Percentiles rank a stretch among this genome's conserved stretches.
phyloP scores from a whole-genome alignment of 2,888 invertebrate genomes.

The Cantharis flavilabris region DNA sequence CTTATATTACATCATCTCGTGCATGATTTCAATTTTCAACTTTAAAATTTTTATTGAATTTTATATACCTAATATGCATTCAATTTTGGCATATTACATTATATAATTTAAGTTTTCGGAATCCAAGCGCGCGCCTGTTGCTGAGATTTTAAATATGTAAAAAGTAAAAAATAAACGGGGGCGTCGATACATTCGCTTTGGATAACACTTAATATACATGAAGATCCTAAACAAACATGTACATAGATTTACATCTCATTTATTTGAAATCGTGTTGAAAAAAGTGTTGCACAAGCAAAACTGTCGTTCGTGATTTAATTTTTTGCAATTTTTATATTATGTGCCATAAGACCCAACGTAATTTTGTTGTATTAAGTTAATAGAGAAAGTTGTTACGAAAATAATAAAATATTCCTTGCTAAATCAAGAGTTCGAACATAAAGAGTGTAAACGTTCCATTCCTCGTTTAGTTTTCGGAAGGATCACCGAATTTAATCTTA shows the following conservation, averaged over 20 bases:
- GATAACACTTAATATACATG: slow-evolving; percentile 12
- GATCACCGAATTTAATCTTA: slow-evolving; percentile 15
- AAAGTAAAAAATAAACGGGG: background rate
- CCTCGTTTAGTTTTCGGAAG: slow-evolving; percentile 4
- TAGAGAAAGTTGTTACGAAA: background rate
- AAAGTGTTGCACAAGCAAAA: background rate
- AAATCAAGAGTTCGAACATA: background rate
- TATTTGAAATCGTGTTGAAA: background rate
- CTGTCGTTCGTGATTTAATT: background rate
- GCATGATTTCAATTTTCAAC: background rate
- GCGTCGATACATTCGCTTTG: background rate
- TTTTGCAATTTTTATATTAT: background rate
- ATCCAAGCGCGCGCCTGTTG: background rate
- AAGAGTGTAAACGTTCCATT: slow-evolving; percentile 2
- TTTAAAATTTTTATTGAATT: background rate
- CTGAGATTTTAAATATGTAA: background rate
- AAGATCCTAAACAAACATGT: slow-evolving; percentile 18
- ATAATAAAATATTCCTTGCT: background rate
- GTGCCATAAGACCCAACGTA: background rate
- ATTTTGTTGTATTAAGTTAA: background rate
- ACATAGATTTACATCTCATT: slow-evolving; percentile 16
- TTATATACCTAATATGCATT: background rate
- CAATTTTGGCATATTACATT: background rate
- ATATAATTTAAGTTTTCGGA: background rate
- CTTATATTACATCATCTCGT: background rate